Evolutionary conservation across 2,797 vertebrate genomes (phyloP).

Genomic region (Odontamblyopus rebecca): DNA sequence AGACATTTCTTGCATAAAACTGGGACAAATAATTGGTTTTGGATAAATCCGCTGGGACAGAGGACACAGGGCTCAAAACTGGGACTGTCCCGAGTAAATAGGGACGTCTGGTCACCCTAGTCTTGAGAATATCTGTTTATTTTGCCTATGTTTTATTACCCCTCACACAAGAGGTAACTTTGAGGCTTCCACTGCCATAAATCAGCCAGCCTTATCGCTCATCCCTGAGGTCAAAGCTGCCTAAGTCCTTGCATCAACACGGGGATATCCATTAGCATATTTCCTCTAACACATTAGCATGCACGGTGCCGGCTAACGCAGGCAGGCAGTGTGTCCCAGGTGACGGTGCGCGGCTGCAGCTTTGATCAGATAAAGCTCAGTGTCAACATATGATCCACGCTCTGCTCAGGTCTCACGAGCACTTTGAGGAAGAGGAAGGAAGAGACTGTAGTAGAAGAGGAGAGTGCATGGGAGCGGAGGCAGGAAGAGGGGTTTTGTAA

Average conservation of each 20-base stretch:
- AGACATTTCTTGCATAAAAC: too few relatives aligned
- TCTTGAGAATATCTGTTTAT: too few relatives aligned
- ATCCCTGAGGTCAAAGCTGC: constrained; percentile 49
- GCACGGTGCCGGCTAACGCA: constrained; percentile 30
- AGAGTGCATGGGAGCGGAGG: not conserved
- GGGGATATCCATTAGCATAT: constrained; percentile 61
- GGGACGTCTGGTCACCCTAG: too few relatives aligned
- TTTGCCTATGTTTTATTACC: not conserved
- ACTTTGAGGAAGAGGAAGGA: constrained; percentile 20
- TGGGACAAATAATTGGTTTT: too few relatives aligned
- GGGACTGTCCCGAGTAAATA: too few relatives aligned
- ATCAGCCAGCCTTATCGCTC: constrained; percentile 34
- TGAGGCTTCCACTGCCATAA: not conserved
- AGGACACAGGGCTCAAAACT: too few relatives aligned
- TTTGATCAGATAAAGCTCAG: constrained; percentile 66
- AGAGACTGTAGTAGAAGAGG: not conserved
- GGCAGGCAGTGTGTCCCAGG: constrained; percentile 33
- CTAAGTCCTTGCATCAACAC: constrained; percentile 44
- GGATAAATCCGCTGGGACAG: too few relatives aligned
- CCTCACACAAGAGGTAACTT: not conserved
- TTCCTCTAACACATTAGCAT: constrained; percentile 64
- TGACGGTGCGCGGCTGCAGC: constrained; percentile 39
- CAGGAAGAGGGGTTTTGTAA: not conserved
- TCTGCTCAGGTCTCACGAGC: constrained; percentile 28
- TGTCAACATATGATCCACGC: constrained; percentile 32